Percentiles rank a stretch among this genome's conserved stretches.
Evolutionary conservation across 2,888 invertebrate genomes (phyloP).

Genomic region (Caenorhabditis sp.): DNA sequence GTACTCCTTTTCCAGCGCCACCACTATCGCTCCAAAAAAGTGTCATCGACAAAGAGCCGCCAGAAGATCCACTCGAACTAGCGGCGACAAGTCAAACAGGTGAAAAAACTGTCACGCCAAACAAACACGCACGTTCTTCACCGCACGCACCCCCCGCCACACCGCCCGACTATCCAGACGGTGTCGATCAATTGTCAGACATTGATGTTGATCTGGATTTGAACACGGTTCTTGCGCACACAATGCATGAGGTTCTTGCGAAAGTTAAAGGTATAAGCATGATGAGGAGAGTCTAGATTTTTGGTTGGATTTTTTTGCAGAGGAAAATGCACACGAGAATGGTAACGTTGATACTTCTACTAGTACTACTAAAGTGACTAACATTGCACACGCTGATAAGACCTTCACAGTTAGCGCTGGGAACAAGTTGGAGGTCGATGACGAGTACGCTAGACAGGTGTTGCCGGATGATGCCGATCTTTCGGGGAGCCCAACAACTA

Average conservation of each 20-base stretch:
- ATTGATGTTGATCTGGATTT: background rate
- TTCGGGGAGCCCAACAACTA: background rate
- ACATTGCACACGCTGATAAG: background rate
- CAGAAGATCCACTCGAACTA: conserved; percentile 20
- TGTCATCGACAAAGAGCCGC: conserved; percentile 13
- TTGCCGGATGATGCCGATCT: background rate
- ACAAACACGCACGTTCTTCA: background rate
- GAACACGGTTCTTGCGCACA: background rate
- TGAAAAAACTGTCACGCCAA: conserved; percentile 6
- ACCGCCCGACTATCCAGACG: background rate
- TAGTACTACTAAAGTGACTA: background rate
- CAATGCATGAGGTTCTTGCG: background rate
- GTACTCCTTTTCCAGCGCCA: background rate
- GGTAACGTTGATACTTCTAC: too few species aligned
- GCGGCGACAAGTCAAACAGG: conserved; percentile 23
- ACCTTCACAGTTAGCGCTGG: background rate
- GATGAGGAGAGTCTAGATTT: too few species aligned
- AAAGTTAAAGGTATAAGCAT: background rate
- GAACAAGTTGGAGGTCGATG: background rate
- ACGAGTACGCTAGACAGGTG: background rate
- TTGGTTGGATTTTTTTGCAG: background rate
- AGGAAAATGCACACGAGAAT: background rate
- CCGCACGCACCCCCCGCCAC: background rate
- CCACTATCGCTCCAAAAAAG: background rate
- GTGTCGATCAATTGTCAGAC: background rate